phyloP scores from a whole-genome alignment of 2,113 vertebrate species.

The Alexandromys fortis region DNA sequence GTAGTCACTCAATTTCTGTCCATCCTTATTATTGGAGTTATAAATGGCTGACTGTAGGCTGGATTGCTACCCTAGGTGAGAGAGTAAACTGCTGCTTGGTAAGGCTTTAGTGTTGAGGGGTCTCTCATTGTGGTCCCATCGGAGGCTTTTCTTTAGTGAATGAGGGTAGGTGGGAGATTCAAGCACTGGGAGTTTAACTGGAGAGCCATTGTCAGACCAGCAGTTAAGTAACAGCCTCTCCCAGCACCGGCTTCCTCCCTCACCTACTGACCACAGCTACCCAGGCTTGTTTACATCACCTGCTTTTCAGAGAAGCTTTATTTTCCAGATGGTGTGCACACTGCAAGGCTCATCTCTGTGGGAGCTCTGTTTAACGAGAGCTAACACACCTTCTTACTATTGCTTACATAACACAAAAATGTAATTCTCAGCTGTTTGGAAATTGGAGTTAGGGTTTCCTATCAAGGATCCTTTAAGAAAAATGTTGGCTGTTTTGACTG shows the following conservation, averaged over 20 bases:
- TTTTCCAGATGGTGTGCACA: constrained; percentile 60
- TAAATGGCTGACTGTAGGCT: background rate
- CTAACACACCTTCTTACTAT: constrained; percentile 29
- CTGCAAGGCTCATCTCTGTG: background rate
- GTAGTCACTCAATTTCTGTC: background rate
- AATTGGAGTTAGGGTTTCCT: constrained; percentile 63
- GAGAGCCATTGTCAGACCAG: background rate
- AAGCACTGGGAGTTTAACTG: background rate
- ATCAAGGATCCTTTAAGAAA: constrained; percentile 7
- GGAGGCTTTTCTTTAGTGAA: background rate
- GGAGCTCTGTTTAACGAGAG: constrained; percentile 28
- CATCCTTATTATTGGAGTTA: background rate
- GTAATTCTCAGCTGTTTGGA: constrained; percentile 53
- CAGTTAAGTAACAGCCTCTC: background rate
- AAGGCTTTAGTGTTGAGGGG: background rate
- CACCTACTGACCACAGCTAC: background rate
- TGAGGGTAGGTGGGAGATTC: background rate
- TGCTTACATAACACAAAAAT: constrained; percentile 56
- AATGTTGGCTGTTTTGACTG: background rate
- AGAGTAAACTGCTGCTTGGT: background rate
- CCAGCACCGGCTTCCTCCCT: background rate
- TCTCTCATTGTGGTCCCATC: background rate
- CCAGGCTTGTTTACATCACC: background rate
- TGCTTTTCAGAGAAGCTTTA: constrained; percentile 44
- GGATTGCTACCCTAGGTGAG: background rate